Conservation (phyloP, 2,888 invertebrate genomes). For the Tenthredo notha region DNA sequence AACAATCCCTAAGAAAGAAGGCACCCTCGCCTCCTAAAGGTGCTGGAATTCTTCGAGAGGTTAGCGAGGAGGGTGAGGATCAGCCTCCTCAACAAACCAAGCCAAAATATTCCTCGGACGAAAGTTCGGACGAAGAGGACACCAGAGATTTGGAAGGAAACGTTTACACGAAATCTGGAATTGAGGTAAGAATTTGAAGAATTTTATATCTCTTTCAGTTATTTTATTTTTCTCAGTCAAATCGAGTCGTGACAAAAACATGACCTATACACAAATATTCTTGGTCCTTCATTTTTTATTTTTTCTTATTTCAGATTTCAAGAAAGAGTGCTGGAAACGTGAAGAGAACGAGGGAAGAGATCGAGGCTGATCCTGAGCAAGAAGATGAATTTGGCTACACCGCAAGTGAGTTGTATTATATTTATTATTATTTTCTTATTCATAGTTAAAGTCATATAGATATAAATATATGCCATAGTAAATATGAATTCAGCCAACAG, state of each 20-base stretch:
- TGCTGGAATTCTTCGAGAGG: conserved; percentile 73
- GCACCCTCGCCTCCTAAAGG: conserved; percentile 73
- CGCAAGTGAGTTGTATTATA: conserved; percentile 86
- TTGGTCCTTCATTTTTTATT: neutral
- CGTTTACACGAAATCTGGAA: conserved; percentile 87
- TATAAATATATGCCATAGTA: neutral
- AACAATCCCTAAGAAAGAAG: conserved; percentile 71
- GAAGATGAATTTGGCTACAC: conserved; percentile 97
- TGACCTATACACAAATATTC: too few species aligned
- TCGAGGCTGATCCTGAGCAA: conserved; percentile 89
- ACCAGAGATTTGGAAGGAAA: conserved; percentile 89
- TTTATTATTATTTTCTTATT: neutral
- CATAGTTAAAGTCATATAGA: too few species aligned
- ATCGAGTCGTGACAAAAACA: too few species aligned
- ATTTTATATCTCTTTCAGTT: neutral
- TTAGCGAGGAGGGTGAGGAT: conserved; percentile 68
- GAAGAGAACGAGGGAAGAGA: conserved; percentile 88
- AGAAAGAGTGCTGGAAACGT: conserved; percentile 93
- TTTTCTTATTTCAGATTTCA: conserved; percentile 91
- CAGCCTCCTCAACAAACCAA: conserved; percentile 60
- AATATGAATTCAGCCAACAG: neutral
- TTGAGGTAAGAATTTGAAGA: conserved; percentile 80
- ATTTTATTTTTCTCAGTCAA: neutral
- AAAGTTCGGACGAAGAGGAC: conserved; percentile 85
- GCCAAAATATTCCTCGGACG: conserved; percentile 81